Evolutionary conservation across 2,113 vertebrate genomes (phyloP).

Genomic region (Oreotrochilus melanogaster): DNA sequence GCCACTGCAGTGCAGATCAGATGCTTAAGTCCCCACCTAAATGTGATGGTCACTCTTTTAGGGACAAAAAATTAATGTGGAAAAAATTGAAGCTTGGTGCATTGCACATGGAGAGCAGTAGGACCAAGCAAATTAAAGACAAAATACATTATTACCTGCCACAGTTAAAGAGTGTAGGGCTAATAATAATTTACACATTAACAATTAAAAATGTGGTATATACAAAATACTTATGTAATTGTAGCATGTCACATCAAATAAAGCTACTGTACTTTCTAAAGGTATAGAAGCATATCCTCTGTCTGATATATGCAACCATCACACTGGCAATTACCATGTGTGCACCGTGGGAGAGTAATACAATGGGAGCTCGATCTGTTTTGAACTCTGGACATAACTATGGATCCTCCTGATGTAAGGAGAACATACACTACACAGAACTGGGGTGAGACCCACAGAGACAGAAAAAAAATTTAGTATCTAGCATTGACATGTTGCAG

Average conservation of each 20-base stretch:
- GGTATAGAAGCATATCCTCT: background rate
- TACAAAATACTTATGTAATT: background rate
- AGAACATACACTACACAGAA: background rate
- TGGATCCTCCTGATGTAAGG: background rate
- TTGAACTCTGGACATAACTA: background rate
- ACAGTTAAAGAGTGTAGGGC: slow-evolving; percentile 6
- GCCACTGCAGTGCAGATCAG: background rate
- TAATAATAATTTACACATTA: slow-evolving; percentile 24
- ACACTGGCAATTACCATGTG: background rate
- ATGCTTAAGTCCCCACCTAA: slow-evolving; percentile 34
- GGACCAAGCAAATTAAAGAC: slow-evolving; percentile 27
- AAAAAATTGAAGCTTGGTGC: background rate
- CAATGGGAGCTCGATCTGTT: background rate
- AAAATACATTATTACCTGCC: background rate
- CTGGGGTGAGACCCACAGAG: background rate
- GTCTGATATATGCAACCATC: background rate
- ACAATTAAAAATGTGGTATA: slow-evolving; percentile 41
- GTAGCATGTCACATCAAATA: background rate
- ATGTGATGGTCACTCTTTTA: background rate
- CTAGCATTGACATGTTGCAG: background rate
- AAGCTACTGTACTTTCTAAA: background rate
- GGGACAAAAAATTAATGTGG: slow-evolving; percentile 1
- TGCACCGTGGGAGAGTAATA: background rate
- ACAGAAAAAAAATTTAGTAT: background rate
- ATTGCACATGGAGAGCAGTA: background rate